A percentile compares a stretch with the other conserved stretches of the same genome.
phyloP scores from a whole-genome alignment of 2,888 invertebrate species.

The Chydorus sphaericus region DNA sequence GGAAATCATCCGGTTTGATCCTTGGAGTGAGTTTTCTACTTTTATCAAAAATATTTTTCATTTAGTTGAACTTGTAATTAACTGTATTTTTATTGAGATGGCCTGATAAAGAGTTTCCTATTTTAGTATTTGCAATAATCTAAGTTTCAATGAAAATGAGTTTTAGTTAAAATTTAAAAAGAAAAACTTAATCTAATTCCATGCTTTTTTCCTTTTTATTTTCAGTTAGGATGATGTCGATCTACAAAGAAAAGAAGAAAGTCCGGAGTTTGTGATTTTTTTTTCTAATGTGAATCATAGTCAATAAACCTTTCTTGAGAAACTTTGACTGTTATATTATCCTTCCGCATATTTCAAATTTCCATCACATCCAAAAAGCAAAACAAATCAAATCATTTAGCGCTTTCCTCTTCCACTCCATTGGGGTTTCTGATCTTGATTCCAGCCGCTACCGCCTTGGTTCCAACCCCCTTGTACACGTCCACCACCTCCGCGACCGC shows the following conservation, averaged over 20 bases:
- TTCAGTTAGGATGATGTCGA: slow-evolving; percentile 49
- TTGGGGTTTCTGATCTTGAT: not conserved
- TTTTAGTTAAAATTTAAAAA: too few relatives aligned
- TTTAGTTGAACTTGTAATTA: too few relatives aligned
- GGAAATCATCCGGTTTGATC: slow-evolving; percentile 59
- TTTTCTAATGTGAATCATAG: too few relatives aligned
- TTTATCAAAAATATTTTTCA: slow-evolving; percentile 1
- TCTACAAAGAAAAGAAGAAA: slow-evolving; percentile 60
- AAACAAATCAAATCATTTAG: not conserved
- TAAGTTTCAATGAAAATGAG: too few relatives aligned
- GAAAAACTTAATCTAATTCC: too few relatives aligned
- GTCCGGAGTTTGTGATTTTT: slow-evolving; percentile 45
- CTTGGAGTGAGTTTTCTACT: slow-evolving; percentile 47
- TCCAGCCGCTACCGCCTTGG: slow-evolving; percentile 23
- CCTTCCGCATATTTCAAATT: too few relatives aligned
- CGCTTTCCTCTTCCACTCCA: slow-evolving; percentile 14
- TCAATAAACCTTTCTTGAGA: too few relatives aligned
- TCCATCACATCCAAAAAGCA: not conserved
- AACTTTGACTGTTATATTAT: too few relatives aligned
- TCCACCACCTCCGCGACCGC: slow-evolving; percentile 25
- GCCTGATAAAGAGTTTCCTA: too few relatives aligned
- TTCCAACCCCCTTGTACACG: slow-evolving; percentile 33
- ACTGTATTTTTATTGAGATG: too few relatives aligned
- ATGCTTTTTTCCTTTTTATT: too few relatives aligned
- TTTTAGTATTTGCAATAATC: too few relatives aligned